Percentiles rank a stretch among this genome's conserved stretches.
These are phyloP conservation scores for Rhynchonycteris naso DNA, from an alignment of 2,797 vertebrate species.

Conservation along the genomic window DNA sequence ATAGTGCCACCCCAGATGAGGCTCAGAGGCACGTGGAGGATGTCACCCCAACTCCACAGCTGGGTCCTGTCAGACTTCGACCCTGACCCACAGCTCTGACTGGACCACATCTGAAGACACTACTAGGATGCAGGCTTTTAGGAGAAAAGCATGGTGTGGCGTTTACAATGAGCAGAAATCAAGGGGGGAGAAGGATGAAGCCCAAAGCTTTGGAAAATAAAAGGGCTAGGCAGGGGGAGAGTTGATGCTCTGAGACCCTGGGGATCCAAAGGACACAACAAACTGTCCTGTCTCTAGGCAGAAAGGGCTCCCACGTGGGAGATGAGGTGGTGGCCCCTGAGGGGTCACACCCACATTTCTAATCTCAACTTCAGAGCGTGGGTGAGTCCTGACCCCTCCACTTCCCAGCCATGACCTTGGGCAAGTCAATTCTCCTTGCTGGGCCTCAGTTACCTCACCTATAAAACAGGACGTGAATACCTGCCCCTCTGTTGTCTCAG, in stretches of 20 bases:
- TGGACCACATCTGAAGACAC: too few relatives aligned
- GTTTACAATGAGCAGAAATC: not conserved
- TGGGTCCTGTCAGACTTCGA: not conserved
- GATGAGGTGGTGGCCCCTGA: accelerated
- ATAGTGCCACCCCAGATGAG: accelerated
- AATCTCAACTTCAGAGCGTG: too few relatives aligned
- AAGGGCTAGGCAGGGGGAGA: not conserved
- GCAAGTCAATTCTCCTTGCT: not conserved
- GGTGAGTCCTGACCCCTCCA: not conserved
- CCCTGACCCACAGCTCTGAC: not conserved
- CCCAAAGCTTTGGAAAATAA: not conserved
- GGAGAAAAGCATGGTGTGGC: not conserved
- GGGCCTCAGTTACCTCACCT: not conserved
- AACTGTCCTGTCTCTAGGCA: not conserved
- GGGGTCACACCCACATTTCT: accelerated
- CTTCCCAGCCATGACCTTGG: not conserved
- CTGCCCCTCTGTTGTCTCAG: accelerated
- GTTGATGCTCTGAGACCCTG: too few relatives aligned
- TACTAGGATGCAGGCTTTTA: not conserved
- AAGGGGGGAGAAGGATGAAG: too few relatives aligned
- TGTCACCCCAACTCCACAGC: not conserved
- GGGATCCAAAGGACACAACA: not conserved
- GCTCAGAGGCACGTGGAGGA: not conserved
- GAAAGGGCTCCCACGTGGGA: not conserved
- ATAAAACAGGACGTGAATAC: not conserved